phyloP scores from a whole-genome alignment of 37 sponge, comb jelly and placozoan genomes.

The Amphimedon queenslandica region DNA sequence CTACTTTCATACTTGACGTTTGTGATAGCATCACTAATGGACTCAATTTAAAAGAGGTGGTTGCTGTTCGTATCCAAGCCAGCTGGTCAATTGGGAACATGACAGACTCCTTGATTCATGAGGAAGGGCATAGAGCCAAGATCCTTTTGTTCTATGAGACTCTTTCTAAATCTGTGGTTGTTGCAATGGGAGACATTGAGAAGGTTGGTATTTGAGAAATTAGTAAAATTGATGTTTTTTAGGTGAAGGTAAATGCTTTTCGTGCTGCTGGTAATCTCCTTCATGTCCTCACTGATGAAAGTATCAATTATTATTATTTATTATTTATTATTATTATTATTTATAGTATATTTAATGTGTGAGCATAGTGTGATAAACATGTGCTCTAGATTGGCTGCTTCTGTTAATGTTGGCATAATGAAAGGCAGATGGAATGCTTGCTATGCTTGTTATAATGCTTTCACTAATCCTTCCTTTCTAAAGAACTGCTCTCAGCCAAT shows the following conservation, averaged over 20 bases:
- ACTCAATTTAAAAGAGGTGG: not conserved
- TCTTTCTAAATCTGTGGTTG: constrained; percentile 10
- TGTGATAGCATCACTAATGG: constrained; percentile 13
- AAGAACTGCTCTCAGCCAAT: not conserved
- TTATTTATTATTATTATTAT: no score
- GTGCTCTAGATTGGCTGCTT: constrained; percentile 2
- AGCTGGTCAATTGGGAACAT: constrained; percentile 60
- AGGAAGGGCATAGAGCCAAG: not conserved
- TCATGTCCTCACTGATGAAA: constrained; percentile 11
- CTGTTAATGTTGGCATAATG: constrained; percentile 26
- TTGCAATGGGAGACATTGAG: constrained; percentile 28
- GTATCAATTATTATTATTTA: no score
- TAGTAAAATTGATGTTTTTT: not conserved
- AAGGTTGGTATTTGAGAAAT: constrained; percentile 6
- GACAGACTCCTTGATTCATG: constrained; percentile 19
- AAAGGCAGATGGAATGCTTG: constrained; percentile 74
- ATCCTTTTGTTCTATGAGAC: not conserved
- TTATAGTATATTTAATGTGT: no score
- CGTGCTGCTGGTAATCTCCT: constrained; percentile 54
- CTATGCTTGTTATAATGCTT: constrained; percentile 50
- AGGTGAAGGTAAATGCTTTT: constrained; percentile 54
- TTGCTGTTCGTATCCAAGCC: constrained; percentile 38
- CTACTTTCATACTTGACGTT: constrained; percentile 35
- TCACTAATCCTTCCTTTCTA: constrained; percentile 31
- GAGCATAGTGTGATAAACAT: not conserved